These are phyloP conservation scores for Heliconius congener DNA, from an alignment of 1,140 invertebrate genomes.

Conservation along the genomic window DNA sequence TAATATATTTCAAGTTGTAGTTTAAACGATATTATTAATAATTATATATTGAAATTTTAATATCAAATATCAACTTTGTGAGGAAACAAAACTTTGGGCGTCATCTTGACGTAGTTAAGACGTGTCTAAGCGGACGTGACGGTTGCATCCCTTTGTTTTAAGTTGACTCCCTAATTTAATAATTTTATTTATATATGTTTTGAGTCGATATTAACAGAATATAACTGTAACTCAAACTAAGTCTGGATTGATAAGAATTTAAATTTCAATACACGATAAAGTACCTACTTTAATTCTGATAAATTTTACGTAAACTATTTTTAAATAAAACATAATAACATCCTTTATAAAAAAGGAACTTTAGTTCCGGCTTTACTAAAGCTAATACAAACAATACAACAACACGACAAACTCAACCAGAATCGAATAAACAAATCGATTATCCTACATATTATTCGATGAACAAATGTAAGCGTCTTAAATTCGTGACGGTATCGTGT, in stretches of 20 bases:
- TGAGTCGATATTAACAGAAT: no score
- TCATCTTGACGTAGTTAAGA: not conserved
- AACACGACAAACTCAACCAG: not conserved
- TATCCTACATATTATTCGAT: conserved; percentile 17
- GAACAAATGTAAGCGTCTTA: conserved; percentile 37
- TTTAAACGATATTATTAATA: no score
- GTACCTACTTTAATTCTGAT: no score
- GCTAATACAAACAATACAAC: not conserved
- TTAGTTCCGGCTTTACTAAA: not conserved
- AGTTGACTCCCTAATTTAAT: no score
- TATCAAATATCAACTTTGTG: not conserved
- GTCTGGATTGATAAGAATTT: no score
- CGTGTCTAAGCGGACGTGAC: not conserved
- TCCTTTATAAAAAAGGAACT: no score
- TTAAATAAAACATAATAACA: not conserved
- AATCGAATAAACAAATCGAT: conserved; percentile 11
- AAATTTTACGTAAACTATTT: no score
- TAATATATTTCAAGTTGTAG: no score
- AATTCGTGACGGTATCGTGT: conserved; percentile 35
- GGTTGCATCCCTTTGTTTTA: no score
- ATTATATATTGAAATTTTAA: not conserved
- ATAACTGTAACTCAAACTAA: no score
- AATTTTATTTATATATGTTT: no score
- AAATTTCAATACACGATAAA: no score
- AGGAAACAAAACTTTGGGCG: not conserved